Conservation (phyloP, 1,140 invertebrate species). For the Spodoptera frugiperda region DNA sequence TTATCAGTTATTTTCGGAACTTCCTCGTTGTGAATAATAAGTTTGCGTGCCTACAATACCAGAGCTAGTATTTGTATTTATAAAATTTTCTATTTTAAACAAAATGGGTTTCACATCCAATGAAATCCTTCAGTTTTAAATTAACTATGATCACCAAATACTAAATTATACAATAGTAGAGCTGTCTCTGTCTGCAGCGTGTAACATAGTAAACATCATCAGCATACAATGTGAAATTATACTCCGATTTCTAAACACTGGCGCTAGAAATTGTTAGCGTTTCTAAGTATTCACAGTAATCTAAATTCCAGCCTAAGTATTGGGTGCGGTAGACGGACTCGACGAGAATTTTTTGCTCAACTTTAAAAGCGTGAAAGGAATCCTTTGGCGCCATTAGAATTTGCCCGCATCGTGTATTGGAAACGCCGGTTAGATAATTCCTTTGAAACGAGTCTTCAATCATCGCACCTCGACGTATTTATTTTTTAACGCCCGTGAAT, state of each 20-base stretch:
- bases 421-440: slow-evolving; percentile 79
- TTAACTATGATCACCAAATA: no score
- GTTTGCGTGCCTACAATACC: no score
- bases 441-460: slow-evolving; percentile 78
- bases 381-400: slow-evolving; percentile 50
- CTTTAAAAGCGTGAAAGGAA: slow-evolving; percentile 42
- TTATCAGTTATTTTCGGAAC: no score
- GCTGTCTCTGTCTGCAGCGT: no score
- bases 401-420: slow-evolving; percentile 52
- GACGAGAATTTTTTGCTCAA: slow-evolving; percentile 12
- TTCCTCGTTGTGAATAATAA: no score
- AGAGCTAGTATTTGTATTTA: no score
- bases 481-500: slow-evolving; percentile 83
- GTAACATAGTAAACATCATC: no score
- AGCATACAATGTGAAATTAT: neutral
- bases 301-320: slow-evolving; percentile 22
- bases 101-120: no score
- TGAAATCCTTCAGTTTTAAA: no score
- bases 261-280: slow-evolving; percentile 1
- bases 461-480: slow-evolving; percentile 77
- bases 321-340: slow-evolving; percentile 21
- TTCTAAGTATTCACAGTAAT: slow-evolving; percentile 4
- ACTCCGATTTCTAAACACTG: slow-evolving; percentile 2
- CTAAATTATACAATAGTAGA: no score
- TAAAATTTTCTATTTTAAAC: no score